Conservation (phyloP, 2,113 vertebrate genomes). For the Gambusia affinis region DNA sequence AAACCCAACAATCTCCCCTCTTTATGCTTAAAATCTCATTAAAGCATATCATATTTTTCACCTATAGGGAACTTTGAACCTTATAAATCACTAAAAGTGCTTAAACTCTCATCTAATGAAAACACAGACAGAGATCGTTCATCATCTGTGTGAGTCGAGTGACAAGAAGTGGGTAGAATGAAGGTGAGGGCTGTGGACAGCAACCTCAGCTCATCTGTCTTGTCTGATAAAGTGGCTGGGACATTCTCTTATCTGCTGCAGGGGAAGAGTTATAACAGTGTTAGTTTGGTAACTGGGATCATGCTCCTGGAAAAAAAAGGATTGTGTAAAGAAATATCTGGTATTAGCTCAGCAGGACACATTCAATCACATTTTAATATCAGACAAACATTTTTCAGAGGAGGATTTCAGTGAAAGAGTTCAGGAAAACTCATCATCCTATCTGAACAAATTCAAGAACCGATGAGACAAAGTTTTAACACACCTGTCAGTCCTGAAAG, state of each 20-base stretch:
- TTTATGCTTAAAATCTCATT: not conserved
- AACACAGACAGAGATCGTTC: conserved; percentile 49
- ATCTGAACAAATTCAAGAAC: too few species aligned
- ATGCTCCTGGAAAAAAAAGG: too few species aligned
- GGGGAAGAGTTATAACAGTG: not conserved
- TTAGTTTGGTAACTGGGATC: not conserved
- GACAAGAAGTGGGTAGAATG: conserved; percentile 24
- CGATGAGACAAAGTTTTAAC: too few species aligned
- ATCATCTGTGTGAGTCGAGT: conserved; percentile 50
- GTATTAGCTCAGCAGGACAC: too few species aligned
- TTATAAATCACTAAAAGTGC: conserved; percentile 59
- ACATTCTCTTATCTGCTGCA: not conserved
- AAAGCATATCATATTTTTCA: conserved; percentile 31
- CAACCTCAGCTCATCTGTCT: conserved; percentile 42
- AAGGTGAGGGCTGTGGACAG: conserved; percentile 20
- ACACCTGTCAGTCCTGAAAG: too few species aligned
- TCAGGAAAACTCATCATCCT: too few species aligned
- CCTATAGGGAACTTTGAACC: conserved; percentile 28
- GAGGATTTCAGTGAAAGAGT: too few species aligned
- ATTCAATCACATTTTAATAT: too few species aligned
- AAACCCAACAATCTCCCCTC: not conserved
- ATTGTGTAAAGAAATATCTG: not conserved
- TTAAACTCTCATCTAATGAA: conserved; percentile 48
- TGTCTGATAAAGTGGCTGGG: conserved; percentile 21
- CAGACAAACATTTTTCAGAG: too few species aligned